Conservation (phyloP, 2,888 invertebrate genomes). For the Pharmacophagus antenor region DNA sequence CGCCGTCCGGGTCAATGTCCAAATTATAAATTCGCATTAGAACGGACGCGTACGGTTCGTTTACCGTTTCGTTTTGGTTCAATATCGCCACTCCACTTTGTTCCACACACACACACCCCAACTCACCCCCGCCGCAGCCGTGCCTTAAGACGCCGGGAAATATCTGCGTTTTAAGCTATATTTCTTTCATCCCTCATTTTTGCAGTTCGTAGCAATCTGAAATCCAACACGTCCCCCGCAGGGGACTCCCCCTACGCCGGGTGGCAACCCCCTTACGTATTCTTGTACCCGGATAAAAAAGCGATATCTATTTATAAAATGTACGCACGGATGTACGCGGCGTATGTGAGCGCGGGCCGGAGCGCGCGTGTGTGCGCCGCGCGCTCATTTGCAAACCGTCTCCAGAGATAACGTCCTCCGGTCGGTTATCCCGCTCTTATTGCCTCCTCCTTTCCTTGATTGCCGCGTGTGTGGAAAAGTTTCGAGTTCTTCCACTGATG, state of each 20-base stretch:
- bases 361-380: constrained; percentile 59
- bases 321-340: constrained; percentile 69
- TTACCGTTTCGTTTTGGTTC: constrained; percentile 81
- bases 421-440: constrained; percentile 79
- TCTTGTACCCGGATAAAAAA: constrained; percentile 81
- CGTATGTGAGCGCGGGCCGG: constrained; percentile 70
- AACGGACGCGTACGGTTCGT: constrained; percentile 81
- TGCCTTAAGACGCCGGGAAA: constrained; percentile 80
- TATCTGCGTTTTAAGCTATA: constrained; percentile 83
- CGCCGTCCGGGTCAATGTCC: constrained; percentile 74
- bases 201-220: constrained; percentile 83
- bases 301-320: constrained; percentile 81
- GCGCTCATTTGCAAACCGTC: constrained; percentile 81
- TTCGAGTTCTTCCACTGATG: constrained; percentile 66
- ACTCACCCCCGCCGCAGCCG: constrained; percentile 50
- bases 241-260: constrained; percentile 63
- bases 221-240: constrained; percentile 81
- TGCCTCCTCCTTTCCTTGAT: constrained; percentile 77
- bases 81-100: constrained; percentile 81
- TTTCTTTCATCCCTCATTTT: constrained; percentile 83
- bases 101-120: constrained; percentile 75
- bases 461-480: constrained; percentile 75
- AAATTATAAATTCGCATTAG: constrained; percentile 82
- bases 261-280: constrained; percentile 71
- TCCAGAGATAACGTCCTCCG: constrained; percentile 79